A percentile compares a stretch with the other conserved stretches of the same genome.
These are phyloP conservation scores for Vanessa cardui DNA, from an alignment of 2,888 invertebrate species.

Conservation along the genomic window DNA sequence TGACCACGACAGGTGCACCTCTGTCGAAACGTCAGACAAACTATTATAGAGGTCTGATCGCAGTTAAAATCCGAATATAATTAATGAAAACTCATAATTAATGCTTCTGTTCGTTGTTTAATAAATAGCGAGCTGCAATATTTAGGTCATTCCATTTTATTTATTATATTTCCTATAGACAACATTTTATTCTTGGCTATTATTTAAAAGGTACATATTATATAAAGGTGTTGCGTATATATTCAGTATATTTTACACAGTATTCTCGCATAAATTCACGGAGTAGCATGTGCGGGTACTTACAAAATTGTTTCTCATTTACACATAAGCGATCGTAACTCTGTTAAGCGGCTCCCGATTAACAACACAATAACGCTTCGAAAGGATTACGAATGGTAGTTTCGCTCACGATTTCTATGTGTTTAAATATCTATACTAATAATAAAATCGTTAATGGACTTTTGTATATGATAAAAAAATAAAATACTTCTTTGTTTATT, in stretches of 20 bases:
- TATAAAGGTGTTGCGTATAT: neutral
- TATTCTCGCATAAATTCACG: conserved; percentile 13
- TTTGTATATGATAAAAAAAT: neutral
- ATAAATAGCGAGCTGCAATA: too few species aligned
- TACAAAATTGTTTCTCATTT: conserved; percentile 45
- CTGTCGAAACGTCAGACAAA: too few species aligned
- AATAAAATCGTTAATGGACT: neutral
- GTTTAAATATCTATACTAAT: conserved; percentile 9
- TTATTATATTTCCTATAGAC: too few species aligned
- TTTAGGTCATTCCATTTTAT: too few species aligned
- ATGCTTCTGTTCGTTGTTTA: too few species aligned
- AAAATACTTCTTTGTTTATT: neutral
- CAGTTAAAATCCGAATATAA: too few species aligned
- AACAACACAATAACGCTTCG: conserved; percentile 40
- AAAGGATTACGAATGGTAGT: conserved; percentile 16
- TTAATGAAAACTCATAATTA: too few species aligned
- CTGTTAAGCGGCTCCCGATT: conserved; percentile 39
- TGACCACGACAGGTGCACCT: too few species aligned
- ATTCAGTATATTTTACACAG: neutral
- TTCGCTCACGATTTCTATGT: conserved; percentile 27
- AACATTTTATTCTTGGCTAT: too few species aligned
- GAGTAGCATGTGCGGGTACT: conserved; percentile 18
- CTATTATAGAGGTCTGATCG: too few species aligned
- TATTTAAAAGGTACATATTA: neutral
- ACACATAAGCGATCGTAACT: conserved; percentile 49